phyloP scores from a whole-genome alignment of 2,797 vertebrate species.

The Nannoperca australis region DNA sequence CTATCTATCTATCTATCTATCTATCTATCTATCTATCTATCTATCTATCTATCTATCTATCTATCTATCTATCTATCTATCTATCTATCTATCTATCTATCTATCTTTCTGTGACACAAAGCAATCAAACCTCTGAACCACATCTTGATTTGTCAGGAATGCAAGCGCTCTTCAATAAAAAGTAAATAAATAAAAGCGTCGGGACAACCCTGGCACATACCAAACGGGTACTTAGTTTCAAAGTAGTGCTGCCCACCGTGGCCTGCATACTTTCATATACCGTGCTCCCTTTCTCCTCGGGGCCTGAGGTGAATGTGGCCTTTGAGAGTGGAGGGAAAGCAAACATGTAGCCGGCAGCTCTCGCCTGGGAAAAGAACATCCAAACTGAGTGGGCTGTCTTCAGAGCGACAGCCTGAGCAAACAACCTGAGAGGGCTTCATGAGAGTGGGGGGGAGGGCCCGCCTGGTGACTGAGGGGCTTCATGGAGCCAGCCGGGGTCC shows the following conservation, averaged over 20 bases:
- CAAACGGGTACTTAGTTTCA: conserved; percentile 66
- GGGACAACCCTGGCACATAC: conserved; percentile 59
- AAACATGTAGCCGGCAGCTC: conserved; percentile 78
- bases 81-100: background rate
- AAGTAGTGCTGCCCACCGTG: conserved; percentile 54
- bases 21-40: no score
- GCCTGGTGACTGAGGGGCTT: conserved; percentile 46
- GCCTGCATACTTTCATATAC: conserved; percentile 67
- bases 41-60: no score
- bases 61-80: background rate
- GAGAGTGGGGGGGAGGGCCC: conserved; percentile 22
- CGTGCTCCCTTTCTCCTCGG: conserved; percentile 55
- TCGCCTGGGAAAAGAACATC: conserved; percentile 84
- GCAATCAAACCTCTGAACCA: background rate
- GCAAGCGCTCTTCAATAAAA: conserved; percentile 17
- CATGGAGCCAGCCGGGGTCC: conserved; percentile 45
- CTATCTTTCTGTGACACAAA: background rate
- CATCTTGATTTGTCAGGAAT: conserved; percentile 52
- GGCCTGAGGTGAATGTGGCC: conserved; percentile 78
- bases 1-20: no score
- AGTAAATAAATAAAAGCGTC: conserved; percentile 57
- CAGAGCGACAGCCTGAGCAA: conserved; percentile 80
- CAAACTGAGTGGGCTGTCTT: conserved; percentile 75
- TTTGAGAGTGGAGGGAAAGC: conserved; percentile 79
- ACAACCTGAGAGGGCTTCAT: conserved; percentile 77